phyloP scores from a whole-genome alignment of 2,888 invertebrate species.

The Harpagoxenus sublaevis region DNA sequence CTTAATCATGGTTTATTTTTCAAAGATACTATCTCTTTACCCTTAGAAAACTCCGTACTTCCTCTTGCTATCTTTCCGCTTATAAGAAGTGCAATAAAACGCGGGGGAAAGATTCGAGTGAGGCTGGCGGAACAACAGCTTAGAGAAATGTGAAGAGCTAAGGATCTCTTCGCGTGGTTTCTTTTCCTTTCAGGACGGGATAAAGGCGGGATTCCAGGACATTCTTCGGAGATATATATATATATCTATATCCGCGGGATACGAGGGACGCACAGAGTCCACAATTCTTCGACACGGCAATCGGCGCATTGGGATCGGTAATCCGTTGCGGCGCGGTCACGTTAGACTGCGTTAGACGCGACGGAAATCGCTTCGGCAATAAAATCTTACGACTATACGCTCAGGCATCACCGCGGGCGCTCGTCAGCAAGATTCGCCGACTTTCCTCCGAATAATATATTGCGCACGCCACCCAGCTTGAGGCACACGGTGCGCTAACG shows the following conservation, averaged over 20 bases:
- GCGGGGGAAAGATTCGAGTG: background rate
- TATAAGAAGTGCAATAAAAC: background rate
- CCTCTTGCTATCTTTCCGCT: background rate
- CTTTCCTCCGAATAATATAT: conserved; percentile 19
- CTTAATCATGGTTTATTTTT: background rate
- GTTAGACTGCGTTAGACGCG: background rate
- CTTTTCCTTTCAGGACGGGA: background rate
- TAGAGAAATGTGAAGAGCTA: conserved; percentile 6
- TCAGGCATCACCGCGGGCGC: background rate
- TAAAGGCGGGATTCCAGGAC: background rate
- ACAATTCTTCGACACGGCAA: background rate
- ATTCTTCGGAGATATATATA: background rate
- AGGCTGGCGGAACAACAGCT: background rate
- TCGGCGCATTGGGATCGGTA: background rate
- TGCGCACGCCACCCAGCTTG: background rate
- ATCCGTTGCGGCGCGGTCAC: background rate
- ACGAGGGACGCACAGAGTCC: background rate
- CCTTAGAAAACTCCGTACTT: background rate
- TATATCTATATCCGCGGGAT: background rate
- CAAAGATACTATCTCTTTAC: background rate
- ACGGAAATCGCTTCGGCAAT: conserved; percentile 10
- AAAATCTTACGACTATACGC: conserved; percentile 22
- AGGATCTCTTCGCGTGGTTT: background rate
- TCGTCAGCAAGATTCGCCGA: conserved; percentile 13
- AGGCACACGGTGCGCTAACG: conserved; percentile 27